Percentiles rank a stretch among this genome's conserved stretches.
Evolutionary conservation across 1,140 invertebrate genomes (phyloP).

Genomic region (Nephila pilipes): DNA sequence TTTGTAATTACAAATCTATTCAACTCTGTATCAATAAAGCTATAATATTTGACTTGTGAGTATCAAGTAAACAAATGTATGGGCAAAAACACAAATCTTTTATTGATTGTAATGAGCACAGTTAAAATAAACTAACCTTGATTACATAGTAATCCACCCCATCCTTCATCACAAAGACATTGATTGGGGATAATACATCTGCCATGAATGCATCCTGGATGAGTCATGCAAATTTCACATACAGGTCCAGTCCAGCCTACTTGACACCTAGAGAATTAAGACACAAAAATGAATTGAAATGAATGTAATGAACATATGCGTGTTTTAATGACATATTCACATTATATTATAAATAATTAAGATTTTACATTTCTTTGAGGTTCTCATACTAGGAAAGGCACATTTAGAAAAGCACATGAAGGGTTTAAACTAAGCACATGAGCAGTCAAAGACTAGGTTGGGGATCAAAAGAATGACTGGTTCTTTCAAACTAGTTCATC

Average conservation of each 20-base stretch:
- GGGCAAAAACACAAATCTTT: too few species aligned
- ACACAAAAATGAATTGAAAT: not conserved
- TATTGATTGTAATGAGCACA: too few species aligned
- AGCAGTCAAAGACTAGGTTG: too few species aligned
- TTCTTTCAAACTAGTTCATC: too few species aligned
- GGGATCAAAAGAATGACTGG: too few species aligned
- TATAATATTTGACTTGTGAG: too few species aligned
- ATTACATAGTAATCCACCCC: conserved; percentile 90
- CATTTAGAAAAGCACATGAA: too few species aligned
- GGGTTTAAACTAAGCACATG: too few species aligned
- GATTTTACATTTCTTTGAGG: not conserved
- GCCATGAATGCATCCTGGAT: conserved; percentile 84
- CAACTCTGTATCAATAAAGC: too few species aligned
- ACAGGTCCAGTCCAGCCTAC: conserved; percentile 82
- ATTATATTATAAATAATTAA: not conserved
- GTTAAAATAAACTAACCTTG: conserved; percentile 79
- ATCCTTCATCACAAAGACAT: conserved; percentile 87
- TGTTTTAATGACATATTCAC: not conserved
- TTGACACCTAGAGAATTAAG: conserved; percentile 80
- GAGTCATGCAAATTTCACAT: conserved; percentile 83
- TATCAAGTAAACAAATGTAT: too few species aligned
- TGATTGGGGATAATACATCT: conserved; percentile 83
- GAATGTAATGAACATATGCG: not conserved
- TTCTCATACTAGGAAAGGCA: too few species aligned
- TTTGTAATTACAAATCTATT: too few species aligned